Conservation (phyloP, 2,888 invertebrate genomes). For the Salticus scenicus region DNA sequence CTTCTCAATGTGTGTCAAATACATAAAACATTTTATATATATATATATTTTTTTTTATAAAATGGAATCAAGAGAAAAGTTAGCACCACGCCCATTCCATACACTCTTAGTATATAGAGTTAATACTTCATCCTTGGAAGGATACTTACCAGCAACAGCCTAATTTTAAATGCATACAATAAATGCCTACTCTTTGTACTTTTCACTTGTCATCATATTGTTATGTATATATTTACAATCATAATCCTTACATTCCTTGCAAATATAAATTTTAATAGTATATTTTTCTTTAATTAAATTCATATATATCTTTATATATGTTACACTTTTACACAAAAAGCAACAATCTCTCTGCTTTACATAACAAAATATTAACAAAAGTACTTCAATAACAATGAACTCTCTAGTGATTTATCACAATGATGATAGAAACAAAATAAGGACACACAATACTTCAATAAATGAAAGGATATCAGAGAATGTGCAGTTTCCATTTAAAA, state of each 20-base stretch:
- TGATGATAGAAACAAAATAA: background rate
- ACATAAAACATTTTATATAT: constrained; percentile 20
- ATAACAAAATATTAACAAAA: constrained; percentile 1
- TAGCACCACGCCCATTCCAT: constrained; percentile 67
- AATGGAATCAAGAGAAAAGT: constrained; percentile 58
- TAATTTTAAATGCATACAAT: constrained; percentile 58
- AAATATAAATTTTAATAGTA: background rate
- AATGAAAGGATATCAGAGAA: background rate
- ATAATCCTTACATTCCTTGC: background rate
- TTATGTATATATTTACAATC: constrained; percentile 64
- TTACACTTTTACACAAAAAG: constrained; percentile 7
- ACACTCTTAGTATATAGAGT: constrained; percentile 34
- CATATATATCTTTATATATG: background rate
- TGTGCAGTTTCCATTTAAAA: constrained; percentile 7
- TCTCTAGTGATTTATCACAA: constrained; percentile 2
- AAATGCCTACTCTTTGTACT: constrained; percentile 59
- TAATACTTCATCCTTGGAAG: constrained; percentile 41
- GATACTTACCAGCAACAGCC: constrained; percentile 45
- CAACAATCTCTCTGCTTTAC: background rate
- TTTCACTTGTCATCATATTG: constrained; percentile 30
- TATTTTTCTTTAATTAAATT: background rate
- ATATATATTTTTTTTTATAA: constrained; percentile 37
- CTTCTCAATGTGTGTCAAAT: background rate
- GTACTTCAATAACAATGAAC: background rate
- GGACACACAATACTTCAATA: background rate